Percentiles rank a stretch among this genome's conserved stretches.
Conservation (phyloP, 2,113 vertebrate genomes). For the Cettia cetti region DNA sequence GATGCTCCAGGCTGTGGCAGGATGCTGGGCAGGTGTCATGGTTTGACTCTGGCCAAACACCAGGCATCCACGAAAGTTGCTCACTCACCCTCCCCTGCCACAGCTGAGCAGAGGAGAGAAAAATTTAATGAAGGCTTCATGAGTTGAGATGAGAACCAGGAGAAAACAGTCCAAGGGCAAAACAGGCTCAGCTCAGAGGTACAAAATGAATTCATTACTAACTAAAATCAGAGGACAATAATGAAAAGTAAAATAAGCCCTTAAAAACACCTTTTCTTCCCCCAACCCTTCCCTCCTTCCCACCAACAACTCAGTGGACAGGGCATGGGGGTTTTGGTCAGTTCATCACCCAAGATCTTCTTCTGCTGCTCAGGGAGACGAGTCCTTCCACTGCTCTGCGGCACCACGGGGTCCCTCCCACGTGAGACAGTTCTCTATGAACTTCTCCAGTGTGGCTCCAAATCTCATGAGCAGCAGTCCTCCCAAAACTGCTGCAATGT, state of each 20-base stretch:
- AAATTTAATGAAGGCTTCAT: background rate
- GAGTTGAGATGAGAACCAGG: background rate
- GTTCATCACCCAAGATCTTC: background rate
- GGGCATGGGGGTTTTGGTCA: background rate
- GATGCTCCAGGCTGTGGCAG: background rate
- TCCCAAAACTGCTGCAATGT: background rate
- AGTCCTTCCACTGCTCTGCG: background rate
- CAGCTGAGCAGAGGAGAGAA: background rate
- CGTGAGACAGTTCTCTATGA: background rate
- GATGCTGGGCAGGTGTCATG: background rate
- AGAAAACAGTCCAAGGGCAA: background rate
- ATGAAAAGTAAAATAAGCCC: background rate
- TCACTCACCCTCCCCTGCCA: background rate
- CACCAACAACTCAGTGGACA: fast-evolving
- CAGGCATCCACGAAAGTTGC: background rate
- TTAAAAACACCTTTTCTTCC: background rate
- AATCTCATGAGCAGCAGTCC: background rate
- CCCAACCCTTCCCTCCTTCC: background rate
- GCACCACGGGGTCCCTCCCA: background rate
- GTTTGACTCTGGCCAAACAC: background rate
- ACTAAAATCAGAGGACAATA: background rate
- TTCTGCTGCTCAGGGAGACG: background rate
- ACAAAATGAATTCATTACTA: background rate
- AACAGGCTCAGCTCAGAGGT: background rate
- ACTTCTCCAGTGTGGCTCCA: background rate